Conservation (phyloP, 2,797 vertebrate species). For the Peromyscus melanophrys region DNA sequence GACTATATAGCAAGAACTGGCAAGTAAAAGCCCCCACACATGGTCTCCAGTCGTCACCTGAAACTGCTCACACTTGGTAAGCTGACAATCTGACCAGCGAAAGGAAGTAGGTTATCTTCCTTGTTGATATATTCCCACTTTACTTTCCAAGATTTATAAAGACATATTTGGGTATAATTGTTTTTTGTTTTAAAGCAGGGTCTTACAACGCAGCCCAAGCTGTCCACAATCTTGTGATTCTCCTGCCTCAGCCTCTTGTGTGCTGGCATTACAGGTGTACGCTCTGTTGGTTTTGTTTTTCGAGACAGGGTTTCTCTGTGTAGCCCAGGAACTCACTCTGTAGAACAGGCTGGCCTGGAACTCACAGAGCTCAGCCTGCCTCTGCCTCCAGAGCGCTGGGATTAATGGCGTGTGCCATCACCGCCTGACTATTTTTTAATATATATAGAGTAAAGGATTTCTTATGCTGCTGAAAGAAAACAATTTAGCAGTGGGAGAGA, state of each 20-base stretch:
- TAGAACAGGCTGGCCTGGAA: neutral
- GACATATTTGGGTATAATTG: slow-evolving; percentile 49
- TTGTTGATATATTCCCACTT: slow-evolving; percentile 59
- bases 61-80: neutral
- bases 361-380: neutral
- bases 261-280: neutral
- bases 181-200: neutral
- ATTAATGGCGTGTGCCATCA: neutral
- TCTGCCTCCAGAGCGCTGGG: neutral
- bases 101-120: slow-evolving; percentile 46
- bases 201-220: neutral
- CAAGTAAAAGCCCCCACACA: neutral
- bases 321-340: neutral
- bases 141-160: slow-evolving; percentile 48
- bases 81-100: slow-evolving; percentile 47
- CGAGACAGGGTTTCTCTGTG: neutral
- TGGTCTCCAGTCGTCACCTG: neutral
- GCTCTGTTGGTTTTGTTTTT: neutral
- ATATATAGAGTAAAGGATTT: slow-evolving; percentile 48
- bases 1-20: neutral
- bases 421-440: neutral
- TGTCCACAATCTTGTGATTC: neutral
- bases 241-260: neutral
- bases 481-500: neutral
- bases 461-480: neutral